phyloP scores from a whole-genome alignment of 2,113 vertebrate species.

The Pluvialis apricaria region DNA sequence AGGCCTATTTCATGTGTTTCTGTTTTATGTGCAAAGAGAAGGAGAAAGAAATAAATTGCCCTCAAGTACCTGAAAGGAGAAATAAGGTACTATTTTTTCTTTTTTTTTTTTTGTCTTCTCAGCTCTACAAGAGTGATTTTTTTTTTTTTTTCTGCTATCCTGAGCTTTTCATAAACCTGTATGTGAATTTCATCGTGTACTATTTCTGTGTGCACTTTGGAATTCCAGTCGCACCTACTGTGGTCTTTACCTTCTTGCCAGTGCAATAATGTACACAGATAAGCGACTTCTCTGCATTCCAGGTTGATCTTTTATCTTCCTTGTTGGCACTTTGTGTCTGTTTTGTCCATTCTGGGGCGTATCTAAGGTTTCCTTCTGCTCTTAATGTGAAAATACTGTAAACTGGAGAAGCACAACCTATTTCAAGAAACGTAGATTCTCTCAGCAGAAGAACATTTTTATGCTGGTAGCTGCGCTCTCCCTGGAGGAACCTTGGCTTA shows the following conservation, averaged over 20 bases:
- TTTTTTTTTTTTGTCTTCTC: neutral
- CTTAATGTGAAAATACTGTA: neutral
- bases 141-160: accelerated
- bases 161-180: neutral
- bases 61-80: neutral
- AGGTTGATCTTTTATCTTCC: neutral
- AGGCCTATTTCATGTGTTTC: neutral
- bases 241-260: neutral
- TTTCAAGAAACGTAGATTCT: neutral
- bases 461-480: neutral
- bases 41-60: neutral
- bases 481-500: neutral
- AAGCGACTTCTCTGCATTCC: neutral
- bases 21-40: neutral
- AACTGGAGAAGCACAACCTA: neutral
- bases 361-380: neutral
- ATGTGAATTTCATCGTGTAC: neutral
- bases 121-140: neutral
- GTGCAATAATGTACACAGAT: neutral
- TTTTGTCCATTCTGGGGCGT: neutral
- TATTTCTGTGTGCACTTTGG: neutral
- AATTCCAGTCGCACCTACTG: neutral
- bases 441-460: neutral
- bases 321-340: neutral
- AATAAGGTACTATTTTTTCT: neutral